These are phyloP conservation scores for Heterotilapia buettikoferi DNA, from an alignment of 2,113 vertebrate genomes.

Conservation along the genomic window DNA sequence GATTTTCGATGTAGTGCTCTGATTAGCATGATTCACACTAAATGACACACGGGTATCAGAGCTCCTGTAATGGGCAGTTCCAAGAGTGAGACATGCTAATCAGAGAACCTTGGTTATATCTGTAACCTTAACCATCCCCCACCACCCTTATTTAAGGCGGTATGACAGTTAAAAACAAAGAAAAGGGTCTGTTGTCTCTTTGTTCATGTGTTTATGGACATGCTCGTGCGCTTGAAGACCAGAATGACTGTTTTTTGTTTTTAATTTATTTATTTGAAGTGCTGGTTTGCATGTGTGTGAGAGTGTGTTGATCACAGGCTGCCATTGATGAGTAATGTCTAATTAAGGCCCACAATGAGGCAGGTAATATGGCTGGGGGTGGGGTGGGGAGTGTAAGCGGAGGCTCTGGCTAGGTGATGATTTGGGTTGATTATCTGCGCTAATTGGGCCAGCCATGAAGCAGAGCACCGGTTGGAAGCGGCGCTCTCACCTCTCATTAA, in stretches of 20 bases:
- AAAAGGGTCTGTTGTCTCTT: background rate
- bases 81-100: background rate
- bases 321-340: slow-evolving; percentile 58
- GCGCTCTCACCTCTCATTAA: slow-evolving; percentile 71
- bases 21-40: fast-evolving
- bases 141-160: background rate
- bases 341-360: slow-evolving; percentile 57
- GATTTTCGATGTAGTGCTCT: background rate
- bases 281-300: background rate
- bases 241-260: background rate
- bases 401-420: slow-evolving; percentile 56
- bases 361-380: slow-evolving; percentile 52
- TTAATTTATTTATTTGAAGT: background rate
- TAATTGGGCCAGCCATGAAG: slow-evolving; percentile 65
- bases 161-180: too few relatives aligned
- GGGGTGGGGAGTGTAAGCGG: slow-evolving; percentile 19
- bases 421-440: slow-evolving; percentile 64
- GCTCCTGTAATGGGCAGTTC: background rate
- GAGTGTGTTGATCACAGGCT: slow-evolving; percentile 41
- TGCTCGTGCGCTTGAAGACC: background rate
- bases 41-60: background rate
- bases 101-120: background rate
- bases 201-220: background rate
- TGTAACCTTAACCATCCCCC: background rate
- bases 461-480: slow-evolving; percentile 42